Evolutionary conservation across 2,797 vertebrate species (phyloP).

Genomic region (Gymnodraco acuticeps): DNA sequence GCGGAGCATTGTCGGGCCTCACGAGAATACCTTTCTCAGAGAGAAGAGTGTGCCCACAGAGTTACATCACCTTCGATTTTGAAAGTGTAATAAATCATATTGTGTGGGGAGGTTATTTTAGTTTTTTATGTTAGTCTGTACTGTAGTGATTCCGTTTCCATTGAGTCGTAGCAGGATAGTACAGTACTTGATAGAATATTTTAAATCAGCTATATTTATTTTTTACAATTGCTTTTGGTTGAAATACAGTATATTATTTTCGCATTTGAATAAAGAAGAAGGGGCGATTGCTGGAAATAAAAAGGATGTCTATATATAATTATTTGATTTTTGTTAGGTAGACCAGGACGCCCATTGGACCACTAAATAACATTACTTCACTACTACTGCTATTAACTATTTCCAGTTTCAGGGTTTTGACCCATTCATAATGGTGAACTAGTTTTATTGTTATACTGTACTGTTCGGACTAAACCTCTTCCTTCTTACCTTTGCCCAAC

Average conservation of each 20-base stretch:
- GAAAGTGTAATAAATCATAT: conserved; percentile 2
- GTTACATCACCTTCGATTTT: conserved; percentile 8
- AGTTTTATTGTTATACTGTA: not conserved
- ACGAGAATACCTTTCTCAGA: not conserved
- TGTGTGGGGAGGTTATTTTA: not conserved
- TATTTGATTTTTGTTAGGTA: not conserved
- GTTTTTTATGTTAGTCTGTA: conserved; percentile 3
- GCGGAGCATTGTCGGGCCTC: not conserved
- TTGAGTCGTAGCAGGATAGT: not conserved
- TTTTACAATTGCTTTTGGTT: too few relatives aligned
- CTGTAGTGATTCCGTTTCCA: not conserved
- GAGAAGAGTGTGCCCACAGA: not conserved
- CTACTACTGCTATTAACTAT: too few relatives aligned
- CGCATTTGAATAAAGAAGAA: not conserved
- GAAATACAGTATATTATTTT: not conserved
- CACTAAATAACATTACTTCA: too few relatives aligned
- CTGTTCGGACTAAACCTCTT: not conserved
- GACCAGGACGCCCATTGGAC: too few relatives aligned
- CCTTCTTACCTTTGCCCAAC: not conserved
- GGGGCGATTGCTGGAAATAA: not conserved
- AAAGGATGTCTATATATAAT: not conserved
- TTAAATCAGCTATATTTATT: not conserved
- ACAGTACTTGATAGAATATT: not conserved
- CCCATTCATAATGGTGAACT: not conserved
- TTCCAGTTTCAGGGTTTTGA: not conserved